Base-by-base conservation (phyloP, 2,888 invertebrate species). In the Cerastis rubricosa region DNA sequence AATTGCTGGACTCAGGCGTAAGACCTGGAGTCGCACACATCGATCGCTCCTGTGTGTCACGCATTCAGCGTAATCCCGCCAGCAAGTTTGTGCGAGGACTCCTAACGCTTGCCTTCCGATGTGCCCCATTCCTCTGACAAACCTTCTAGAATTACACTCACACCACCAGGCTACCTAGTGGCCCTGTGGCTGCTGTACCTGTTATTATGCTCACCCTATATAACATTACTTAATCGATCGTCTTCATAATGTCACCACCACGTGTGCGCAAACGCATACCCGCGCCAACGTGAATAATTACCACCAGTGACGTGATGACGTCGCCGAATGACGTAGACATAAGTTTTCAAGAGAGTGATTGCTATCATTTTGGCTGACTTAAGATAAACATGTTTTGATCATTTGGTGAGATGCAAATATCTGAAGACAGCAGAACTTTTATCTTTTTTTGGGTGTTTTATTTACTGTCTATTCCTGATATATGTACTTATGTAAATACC, bases 381-480 rank as follows among this genome's bases (percentile, higher is more conserved):
- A 63, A 69, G 65, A 86, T 82, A 88, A 87, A 88, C 88, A 87
- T 87, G 88, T 87, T 87, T 65, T 87, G 88, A 79, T 80, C 57
- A 57, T 87, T 65, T 87, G 84, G 74, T 78, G 57, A 45, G 80
- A 75, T 69, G 71, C 69, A 74, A 83, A 85, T 85, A 87, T 74
- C 67, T 67, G 59, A 71, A 76, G 72, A 59, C 71, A 61, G 71
- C 49, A 11, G 57, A 47, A 57, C 29, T 69, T 76, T 76, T 71
- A 75, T 77, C 25, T 72, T 69, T 61, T 80, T 61, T 70, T 54
- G 57, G 74, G 40, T 61, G 70, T 73, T 73, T 65, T 70, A 74
- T 85, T 82, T 77, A 74, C 66, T 68, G 59, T 25, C 17, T 70
- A 17, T 49, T 25, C 22, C 51, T 71, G 83, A 71, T 71, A 64